Evolutionary conservation across 37 sponge, comb jelly and placozoan species (phyloP), one percentile per base, ranked within the genome.

Genomic region (Lycopodina hypogea): DNA sequence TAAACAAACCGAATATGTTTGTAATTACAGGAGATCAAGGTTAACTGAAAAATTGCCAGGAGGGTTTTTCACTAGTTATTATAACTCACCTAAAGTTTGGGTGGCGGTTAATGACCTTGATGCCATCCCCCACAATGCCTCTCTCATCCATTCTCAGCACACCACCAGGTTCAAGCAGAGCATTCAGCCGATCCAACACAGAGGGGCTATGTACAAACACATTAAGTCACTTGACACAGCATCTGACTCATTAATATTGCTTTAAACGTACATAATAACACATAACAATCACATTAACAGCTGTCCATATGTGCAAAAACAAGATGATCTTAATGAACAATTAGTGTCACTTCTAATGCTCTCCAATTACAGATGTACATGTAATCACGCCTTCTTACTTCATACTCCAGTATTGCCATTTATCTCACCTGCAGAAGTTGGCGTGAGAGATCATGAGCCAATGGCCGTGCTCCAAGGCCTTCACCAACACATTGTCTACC

Each of bases 401-500:
- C 48, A 45, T 45, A 4, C 9, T 45, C 48, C 48, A 45, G 48
- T 45, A 9, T 9, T 45, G 4, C 48, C 9, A 9, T 12, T 45
- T 4, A 9, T 28, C 61, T 60, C 39, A 94, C 94, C 85, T 90
- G 83, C 94, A 94, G 57, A 96, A 82, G 74, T 96, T 98, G 24
- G 94, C 96, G 83, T 96, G 90, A 33, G 89, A 85, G 30, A 98
- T 74, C 34, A 93, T 37, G 35, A 98, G 78, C 99, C 99, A 98
- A 72, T 96, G 84, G 3, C 99, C 99, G 51, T 91, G 50, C 14
- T 63, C 64, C 6, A 93, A 33, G 28, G 99, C 92, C 50, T 76
- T 74, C 42, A 98, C 96, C 45, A 98, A 68, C 17, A 83, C 69
- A 71, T 92, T 93, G 74, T 98, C 94, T 42, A 93, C 89, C 99